phyloP scores from a whole-genome alignment of 2,113 vertebrate species.

The Forbesichthys agassizii region DNA sequence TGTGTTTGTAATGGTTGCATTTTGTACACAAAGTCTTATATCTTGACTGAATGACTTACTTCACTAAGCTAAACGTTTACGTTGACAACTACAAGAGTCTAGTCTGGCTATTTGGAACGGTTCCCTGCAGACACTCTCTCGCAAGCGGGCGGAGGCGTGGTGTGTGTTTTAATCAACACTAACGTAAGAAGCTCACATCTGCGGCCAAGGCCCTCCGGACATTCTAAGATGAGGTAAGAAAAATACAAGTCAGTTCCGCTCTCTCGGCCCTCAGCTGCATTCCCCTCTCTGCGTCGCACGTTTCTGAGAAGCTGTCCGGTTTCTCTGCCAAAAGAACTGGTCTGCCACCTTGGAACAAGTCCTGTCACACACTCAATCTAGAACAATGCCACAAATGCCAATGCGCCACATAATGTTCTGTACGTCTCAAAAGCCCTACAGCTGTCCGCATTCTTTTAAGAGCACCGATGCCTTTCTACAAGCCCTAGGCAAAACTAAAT shows the following conservation, averaged over 20 bases:
- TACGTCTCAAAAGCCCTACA: constrained; percentile 28
- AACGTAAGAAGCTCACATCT: constrained; percentile 59
- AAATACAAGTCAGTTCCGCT: constrained; percentile 36
- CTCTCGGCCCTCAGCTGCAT: constrained; percentile 4
- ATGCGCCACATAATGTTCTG: not conserved
- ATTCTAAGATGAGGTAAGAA: constrained; percentile 54
- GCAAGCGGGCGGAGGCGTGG: constrained; percentile 35
- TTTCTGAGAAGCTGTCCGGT: constrained; percentile 22
- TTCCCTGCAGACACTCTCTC: constrained; percentile 51
- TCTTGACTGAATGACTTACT: constrained; percentile 22
- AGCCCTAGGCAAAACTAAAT: not conserved
- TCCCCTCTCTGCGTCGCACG: constrained; percentile 11
- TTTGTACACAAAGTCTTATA: too few species aligned
- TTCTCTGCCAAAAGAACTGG: constrained; percentile 24
- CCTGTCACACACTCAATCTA: too few species aligned
- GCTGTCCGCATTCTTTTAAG: constrained; percentile 2
- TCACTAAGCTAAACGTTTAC: constrained; percentile 65
- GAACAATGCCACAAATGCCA: constrained; percentile 27
- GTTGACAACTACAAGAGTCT: constrained; percentile 58
- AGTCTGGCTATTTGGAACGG: constrained; percentile 52
- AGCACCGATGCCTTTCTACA: not conserved
- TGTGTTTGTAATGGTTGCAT: too few species aligned
- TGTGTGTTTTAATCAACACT: constrained; percentile 69
- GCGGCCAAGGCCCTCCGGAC: constrained; percentile 60
- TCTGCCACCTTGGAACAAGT: not conserved